Conservation (phyloP, 2,113 vertebrate genomes). For the Odobenus rosmarus region DNA sequence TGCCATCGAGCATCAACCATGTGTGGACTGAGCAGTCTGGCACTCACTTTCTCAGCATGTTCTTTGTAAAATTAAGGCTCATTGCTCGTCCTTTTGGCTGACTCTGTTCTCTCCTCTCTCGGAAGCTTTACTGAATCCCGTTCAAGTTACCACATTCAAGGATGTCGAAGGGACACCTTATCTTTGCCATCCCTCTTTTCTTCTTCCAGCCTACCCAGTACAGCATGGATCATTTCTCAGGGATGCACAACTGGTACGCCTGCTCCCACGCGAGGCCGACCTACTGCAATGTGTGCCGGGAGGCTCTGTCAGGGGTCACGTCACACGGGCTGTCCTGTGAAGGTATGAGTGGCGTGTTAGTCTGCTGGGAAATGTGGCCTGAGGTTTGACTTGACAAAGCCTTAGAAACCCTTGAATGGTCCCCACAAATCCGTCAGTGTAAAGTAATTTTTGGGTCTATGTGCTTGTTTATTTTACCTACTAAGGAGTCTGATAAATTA, state of each 20-base stretch:
- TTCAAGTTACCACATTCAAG: not conserved
- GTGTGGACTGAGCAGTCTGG: not conserved
- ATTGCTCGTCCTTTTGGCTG: not conserved
- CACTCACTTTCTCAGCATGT: rapidly evolving
- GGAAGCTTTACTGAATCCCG: not conserved
- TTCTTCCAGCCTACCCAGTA: slow-evolving; percentile 94
- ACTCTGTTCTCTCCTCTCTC: not conserved
- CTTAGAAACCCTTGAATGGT: not conserved
- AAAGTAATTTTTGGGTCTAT: rapidly evolving
- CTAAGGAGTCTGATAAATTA: not conserved
- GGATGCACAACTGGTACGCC: slow-evolving; percentile 99
- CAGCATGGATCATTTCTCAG: slow-evolving; percentile 99
- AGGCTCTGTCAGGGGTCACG: slow-evolving; percentile 95
- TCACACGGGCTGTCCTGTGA: slow-evolving; percentile 98
- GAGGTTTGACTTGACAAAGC: not conserved
- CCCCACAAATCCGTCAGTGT: not conserved
- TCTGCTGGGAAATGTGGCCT: not conserved
- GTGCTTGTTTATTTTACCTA: not conserved
- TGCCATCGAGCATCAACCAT: rapidly evolving
- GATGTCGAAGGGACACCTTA: not conserved
- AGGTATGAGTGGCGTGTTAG: slow-evolving; percentile 83
- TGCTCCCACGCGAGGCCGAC: slow-evolving; percentile 97
- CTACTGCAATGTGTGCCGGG: slow-evolving; percentile 97
- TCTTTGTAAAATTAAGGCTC: not conserved
- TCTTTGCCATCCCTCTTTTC: not conserved